Percentiles rank a stretch among this genome's conserved stretches.
These are phyloP conservation scores for Corvus hawaiiensis DNA, from an alignment of 2,113 vertebrate species.

Conservation along the genomic window DNA sequence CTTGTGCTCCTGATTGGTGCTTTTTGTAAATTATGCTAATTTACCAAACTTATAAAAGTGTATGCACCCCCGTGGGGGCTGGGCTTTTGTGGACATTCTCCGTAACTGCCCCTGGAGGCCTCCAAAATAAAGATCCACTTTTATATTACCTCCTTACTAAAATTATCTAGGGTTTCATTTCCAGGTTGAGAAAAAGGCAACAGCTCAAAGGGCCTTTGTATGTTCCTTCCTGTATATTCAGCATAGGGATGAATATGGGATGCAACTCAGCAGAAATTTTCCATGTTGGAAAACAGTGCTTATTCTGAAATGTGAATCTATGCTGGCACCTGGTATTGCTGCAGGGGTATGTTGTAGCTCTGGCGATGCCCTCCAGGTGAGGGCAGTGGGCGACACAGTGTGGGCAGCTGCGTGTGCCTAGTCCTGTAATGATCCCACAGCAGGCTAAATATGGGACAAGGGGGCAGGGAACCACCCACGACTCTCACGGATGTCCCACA, in stretches of 20 bases:
- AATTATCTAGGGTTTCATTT: not conserved
- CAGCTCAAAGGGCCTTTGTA: not conserved
- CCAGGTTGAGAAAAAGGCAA: not conserved
- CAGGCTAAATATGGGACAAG: accelerated
- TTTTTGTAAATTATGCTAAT: not conserved
- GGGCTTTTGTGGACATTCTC: not conserved
- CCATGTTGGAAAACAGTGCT: not conserved
- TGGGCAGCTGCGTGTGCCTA: not conserved
- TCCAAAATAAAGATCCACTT: not conserved
- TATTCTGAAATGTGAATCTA: not conserved
- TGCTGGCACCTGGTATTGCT: not conserved
- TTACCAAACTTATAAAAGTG: not conserved
- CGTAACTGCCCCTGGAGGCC: not conserved
- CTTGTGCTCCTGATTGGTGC: not conserved
- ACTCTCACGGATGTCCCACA: not conserved
- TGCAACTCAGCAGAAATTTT: not conserved
- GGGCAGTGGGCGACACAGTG: too few species aligned
- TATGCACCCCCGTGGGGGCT: not conserved
- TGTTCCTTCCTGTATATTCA: not conserved
- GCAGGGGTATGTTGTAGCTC: not conserved
- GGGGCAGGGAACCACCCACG: not conserved
- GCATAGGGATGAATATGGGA: not conserved
- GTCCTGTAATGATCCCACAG: not conserved
- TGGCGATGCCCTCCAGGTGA: not conserved
- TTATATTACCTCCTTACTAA: not conserved